Evolutionary conservation across 1,140 invertebrate species (phyloP), one percentile per base, ranked within the genome.

Genomic region (Coboldia fuscipes): DNA sequence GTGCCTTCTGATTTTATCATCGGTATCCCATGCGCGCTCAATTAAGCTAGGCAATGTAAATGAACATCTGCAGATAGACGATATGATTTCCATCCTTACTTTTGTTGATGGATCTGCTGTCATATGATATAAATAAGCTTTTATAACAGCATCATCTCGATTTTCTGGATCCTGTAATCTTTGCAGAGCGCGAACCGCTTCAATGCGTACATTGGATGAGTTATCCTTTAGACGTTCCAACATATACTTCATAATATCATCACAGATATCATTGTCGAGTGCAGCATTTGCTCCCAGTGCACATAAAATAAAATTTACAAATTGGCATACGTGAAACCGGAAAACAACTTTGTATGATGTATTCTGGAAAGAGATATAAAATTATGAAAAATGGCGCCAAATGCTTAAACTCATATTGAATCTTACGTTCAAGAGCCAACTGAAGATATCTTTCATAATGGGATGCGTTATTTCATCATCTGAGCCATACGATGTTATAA

Each of bases 101-200:
- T 72, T 72, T 36, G 67, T 55, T 44, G 70, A 76, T 2, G 78
- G 73, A 56, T 89, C 84, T 42, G 66, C 67, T 15, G 62, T 60
- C 46, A 88, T 59, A 39, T 85, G 73, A 48, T 71, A 81, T n/a
- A 75, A 50, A 46, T 76, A 88, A 1, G 77, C 70, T 47, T 72
- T 66, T 4, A 83, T 75, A 1, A 89, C 71, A 10, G 69, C 68
- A 57, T 85, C 86, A 32, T 72, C 60, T 12, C 69, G 63, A 45
- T 82, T 69, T 17, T 61, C 58, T 0, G 83, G 83, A 42, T 81
- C 74, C 54, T 89, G 84, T 3, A 89, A 58, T 24, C 82, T 60
- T 15, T 74, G 66, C 13, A 89, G 56, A n/a, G 81, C 81, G 19
- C 70, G 46, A 1, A 84, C 72, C 12, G 83, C 82, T 46, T 84